A percentile compares a stretch with the other conserved stretches of the same genome.
Evolutionary conservation across 2,797 vertebrate species (phyloP).

Genomic region (Amblyopsis hoosieri): DNA sequence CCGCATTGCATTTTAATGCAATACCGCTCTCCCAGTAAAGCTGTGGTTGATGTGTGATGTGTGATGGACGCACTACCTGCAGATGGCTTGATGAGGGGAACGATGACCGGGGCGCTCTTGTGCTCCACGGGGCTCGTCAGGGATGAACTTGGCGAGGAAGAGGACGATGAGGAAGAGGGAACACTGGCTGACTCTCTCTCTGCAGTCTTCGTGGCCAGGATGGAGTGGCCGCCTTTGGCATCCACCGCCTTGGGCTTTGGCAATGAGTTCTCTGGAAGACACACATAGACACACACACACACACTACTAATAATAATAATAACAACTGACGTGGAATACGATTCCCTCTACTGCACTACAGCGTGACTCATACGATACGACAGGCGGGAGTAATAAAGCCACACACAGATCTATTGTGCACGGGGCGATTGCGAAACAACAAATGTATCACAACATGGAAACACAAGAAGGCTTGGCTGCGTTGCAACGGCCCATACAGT

Average conservation of each 20-base stretch:
- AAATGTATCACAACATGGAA: constrained; percentile 49
- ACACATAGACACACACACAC: constrained; percentile 17
- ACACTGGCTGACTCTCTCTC: constrained; percentile 81
- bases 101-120: constrained; percentile 90
- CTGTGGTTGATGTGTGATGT: not conserved
- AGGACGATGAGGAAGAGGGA: constrained; percentile 77
- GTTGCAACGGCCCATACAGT: constrained; percentile 1
- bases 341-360: constrained; percentile 1
- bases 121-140: constrained; percentile 86
- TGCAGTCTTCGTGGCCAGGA: constrained; percentile 85
- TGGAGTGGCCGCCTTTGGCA: constrained; percentile 84
- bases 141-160: constrained; percentile 79
- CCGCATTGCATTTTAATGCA: not conserved
- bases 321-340: constrained; percentile 1
- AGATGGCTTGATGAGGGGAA: constrained; percentile 96
- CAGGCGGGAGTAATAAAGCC: constrained; percentile 24
- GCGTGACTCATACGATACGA: constrained; percentile 16
- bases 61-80: constrained; percentile 81
- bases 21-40: not conserved
- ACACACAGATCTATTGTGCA: constrained; percentile 6
- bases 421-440: constrained; percentile 34
- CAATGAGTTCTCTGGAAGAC: constrained; percentile 91
- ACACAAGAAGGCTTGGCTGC: constrained; percentile 27
- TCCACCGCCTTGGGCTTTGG: constrained; percentile 89
- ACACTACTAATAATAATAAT: no score